Conservation (phyloP, 2,113 vertebrate species). For the Micromys minutus region DNA sequence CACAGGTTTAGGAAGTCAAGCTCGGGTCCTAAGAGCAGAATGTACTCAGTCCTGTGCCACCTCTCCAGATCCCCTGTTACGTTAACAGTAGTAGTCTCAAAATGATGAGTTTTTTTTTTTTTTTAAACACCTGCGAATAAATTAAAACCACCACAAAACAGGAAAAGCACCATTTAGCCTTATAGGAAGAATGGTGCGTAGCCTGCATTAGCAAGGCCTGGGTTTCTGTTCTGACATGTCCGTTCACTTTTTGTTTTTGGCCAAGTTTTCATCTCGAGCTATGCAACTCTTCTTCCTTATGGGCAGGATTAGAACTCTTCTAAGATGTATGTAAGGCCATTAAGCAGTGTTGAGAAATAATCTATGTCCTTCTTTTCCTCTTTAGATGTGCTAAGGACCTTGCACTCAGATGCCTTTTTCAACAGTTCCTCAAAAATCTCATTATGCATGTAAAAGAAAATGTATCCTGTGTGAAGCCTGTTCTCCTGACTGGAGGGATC, state of each 20-base stretch:
- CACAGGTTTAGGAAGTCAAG: not conserved
- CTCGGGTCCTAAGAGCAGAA: not conserved
- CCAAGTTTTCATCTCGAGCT: not conserved
- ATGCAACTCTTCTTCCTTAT: not conserved
- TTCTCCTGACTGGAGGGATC: not conserved
- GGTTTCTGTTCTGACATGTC: not conserved
- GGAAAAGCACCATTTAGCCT: not conserved
- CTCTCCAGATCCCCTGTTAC: not conserved
- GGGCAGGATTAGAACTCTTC: not conserved
- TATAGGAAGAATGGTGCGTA: not conserved
- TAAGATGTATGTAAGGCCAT: not conserved
- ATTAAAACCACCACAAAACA: not conserved
- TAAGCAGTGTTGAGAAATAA: not conserved
- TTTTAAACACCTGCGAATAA: not conserved
- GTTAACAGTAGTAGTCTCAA: not conserved
- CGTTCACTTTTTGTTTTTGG: not conserved
- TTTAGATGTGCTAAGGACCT: not conserved
- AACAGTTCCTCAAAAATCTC: not conserved
- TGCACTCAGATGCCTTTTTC: not conserved
- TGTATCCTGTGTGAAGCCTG: not conserved
- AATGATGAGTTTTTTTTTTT: not conserved
- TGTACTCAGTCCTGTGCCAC: not conserved
- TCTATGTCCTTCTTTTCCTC: not conserved
- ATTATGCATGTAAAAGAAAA: slow-evolving; percentile 28
- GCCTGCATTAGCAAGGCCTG: not conserved